Evolutionary conservation across 1,140 invertebrate genomes (phyloP).

Genomic region (Papilio polytes): DNA sequence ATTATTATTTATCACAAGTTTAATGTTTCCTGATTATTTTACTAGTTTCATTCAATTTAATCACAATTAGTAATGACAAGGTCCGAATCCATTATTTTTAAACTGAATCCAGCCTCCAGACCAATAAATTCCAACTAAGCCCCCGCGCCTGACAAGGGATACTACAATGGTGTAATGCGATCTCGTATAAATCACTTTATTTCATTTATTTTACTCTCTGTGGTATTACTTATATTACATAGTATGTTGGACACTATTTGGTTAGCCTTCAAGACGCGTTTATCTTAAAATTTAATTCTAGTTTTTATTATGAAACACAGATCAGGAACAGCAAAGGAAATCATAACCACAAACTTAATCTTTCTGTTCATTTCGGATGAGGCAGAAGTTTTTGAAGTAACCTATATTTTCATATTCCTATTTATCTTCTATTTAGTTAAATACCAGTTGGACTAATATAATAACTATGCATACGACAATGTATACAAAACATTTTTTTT

Average conservation of each 20-base stretch:
- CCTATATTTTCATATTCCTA: too few relatives aligned
- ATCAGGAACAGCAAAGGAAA: background rate
- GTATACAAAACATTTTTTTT: too few relatives aligned
- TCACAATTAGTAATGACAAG: slow-evolving; percentile 14
- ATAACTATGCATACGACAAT: too few relatives aligned
- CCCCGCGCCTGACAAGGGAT: slow-evolving; percentile 2
- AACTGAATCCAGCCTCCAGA: slow-evolving; percentile 22
- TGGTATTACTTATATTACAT: background rate
- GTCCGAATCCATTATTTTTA: background rate
- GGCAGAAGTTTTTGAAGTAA: background rate
- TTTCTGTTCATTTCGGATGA: background rate
- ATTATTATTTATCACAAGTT: background rate
- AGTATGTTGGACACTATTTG: background rate
- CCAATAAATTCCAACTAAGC: slow-evolving; percentile 35
- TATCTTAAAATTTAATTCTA: background rate
- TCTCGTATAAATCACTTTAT: slow-evolving; percentile 36
- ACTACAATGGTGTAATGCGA: slow-evolving; percentile 16
- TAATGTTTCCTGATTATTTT: background rate
- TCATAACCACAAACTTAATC: background rate
- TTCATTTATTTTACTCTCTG: slow-evolving; percentile 36
- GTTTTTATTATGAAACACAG: background rate
- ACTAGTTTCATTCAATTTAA: background rate
- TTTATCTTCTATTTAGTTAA: too few relatives aligned
- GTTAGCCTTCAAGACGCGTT: background rate
- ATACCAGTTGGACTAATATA: too few relatives aligned